Evolutionary conservation across 2,113 vertebrate species (phyloP).

Genomic region (Talpa occidentalis): DNA sequence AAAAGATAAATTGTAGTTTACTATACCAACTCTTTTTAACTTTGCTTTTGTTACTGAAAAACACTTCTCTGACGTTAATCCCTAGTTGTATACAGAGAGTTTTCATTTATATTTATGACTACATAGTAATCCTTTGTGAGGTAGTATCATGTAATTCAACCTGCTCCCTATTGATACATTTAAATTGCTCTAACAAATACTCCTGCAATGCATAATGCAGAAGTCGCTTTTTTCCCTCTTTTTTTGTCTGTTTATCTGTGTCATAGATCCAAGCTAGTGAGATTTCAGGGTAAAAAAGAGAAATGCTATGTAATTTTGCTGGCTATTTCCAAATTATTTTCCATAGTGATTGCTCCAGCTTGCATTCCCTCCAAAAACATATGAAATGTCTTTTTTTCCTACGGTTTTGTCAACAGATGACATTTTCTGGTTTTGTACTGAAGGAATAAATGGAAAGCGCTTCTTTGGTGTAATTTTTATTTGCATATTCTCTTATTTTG

Average conservation of each 20-base stretch:
- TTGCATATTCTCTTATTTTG: neutral
- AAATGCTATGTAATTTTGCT: slow-evolving; percentile 5
- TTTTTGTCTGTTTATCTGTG: neutral
- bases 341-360: neutral
- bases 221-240: neutral
- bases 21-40: neutral
- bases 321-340: slow-evolving; percentile 3
- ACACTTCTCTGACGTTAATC: neutral
- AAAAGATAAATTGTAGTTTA: neutral
- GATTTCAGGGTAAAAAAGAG: neutral
- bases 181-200: neutral
- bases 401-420: neutral
- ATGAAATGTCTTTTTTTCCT: neutral
- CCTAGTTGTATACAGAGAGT: neutral
- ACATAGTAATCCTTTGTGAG: neutral
- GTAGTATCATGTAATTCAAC: neutral
- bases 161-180: neutral
- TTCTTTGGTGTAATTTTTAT: neutral
- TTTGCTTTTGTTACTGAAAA: neutral
- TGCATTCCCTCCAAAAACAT: neutral
- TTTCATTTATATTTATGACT: neutral
- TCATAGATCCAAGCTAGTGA: neutral
- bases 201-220: neutral
- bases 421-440: neutral
- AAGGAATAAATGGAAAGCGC: neutral